Evolutionary conservation across 2,888 invertebrate genomes (phyloP).

Genomic region (Masnerella sp.): DNA sequence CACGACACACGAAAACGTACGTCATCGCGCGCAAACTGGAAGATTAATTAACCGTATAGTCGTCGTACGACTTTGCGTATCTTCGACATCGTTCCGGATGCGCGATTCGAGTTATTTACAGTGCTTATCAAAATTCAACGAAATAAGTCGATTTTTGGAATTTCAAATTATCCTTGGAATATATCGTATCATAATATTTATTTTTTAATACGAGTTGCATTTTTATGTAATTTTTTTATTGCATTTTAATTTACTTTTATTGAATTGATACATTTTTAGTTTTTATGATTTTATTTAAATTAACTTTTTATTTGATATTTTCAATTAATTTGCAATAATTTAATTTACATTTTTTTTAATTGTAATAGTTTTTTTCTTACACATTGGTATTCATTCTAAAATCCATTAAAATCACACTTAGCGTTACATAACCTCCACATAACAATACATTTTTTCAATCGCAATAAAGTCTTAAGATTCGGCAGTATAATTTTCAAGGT

Average conservation of each 20-base stretch:
- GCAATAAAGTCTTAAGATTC: neutral
- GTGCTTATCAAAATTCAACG: no score
- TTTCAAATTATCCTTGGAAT: no score
- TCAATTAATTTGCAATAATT: neutral
- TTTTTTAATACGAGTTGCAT: no score
- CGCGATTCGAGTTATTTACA: neutral
- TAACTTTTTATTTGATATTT: no score
- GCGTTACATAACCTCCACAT: no score
- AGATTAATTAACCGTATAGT: slow-evolving; percentile 9
- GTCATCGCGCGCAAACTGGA: slow-evolving; percentile 15
- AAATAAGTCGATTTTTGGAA: no score
- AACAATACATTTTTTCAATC: no score
- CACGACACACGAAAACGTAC: neutral
- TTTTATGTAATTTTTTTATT: neutral
- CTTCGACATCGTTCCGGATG: slow-evolving; percentile 15
- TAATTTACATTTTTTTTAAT: no score
- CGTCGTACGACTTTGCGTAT: neutral
- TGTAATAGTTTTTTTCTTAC: no score
- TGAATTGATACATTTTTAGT: neutral
- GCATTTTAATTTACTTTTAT: neutral
- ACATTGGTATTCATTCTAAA: no score
- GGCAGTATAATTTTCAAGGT: neutral
- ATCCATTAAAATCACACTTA: no score
- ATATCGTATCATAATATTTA: no score
- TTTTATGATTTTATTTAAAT: neutral